phyloP scores from a whole-genome alignment of 2,888 invertebrate species.

The Ophion costatus region DNA sequence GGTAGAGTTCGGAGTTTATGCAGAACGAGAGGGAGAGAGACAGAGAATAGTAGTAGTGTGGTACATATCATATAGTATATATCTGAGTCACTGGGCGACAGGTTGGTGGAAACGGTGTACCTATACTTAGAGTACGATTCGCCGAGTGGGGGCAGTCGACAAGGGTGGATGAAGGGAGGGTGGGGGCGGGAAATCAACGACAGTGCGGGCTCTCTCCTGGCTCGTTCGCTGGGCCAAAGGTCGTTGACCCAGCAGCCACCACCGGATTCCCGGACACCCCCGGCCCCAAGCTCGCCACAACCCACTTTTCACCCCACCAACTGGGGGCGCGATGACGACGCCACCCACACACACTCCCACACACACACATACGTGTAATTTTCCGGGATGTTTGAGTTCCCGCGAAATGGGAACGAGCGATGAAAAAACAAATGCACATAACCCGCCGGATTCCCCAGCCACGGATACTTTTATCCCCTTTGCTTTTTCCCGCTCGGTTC shows the following conservation, averaged over 20 bases:
- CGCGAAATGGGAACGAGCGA: constrained; percentile 61
- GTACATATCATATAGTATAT: constrained; percentile 52
- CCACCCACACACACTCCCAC: neutral
- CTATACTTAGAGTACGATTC: constrained; percentile 73
- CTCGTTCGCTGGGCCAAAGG: constrained; percentile 80
- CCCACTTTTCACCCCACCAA: constrained; percentile 3
- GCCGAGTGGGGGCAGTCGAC: constrained; percentile 52
- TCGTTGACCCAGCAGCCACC: constrained; percentile 77
- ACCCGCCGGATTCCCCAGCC: neutral
- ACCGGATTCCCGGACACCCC: constrained; percentile 64
- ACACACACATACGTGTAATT: constrained; percentile 20
- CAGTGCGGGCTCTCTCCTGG: constrained; percentile 64
- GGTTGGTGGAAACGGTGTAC: constrained; percentile 74
- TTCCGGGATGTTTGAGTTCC: constrained; percentile 70
- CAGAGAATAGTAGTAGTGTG: too few relatives aligned
- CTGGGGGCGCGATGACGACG: constrained; percentile 3
- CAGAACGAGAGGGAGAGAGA: neutral
- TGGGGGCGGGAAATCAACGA: constrained; percentile 67
- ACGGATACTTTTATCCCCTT: constrained; percentile 16
- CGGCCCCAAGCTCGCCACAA: constrained; percentile 39
- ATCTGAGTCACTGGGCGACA: constrained; percentile 69
- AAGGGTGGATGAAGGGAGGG: constrained; percentile 25
- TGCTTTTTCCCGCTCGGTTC: constrained; percentile 1
- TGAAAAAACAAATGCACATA: constrained; percentile 21
- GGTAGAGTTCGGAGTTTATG: neutral